Percentiles rank a stretch among this genome's conserved stretches.
Conservation (phyloP, 2,888 invertebrate genomes). For the Drosophila helvetica region DNA sequence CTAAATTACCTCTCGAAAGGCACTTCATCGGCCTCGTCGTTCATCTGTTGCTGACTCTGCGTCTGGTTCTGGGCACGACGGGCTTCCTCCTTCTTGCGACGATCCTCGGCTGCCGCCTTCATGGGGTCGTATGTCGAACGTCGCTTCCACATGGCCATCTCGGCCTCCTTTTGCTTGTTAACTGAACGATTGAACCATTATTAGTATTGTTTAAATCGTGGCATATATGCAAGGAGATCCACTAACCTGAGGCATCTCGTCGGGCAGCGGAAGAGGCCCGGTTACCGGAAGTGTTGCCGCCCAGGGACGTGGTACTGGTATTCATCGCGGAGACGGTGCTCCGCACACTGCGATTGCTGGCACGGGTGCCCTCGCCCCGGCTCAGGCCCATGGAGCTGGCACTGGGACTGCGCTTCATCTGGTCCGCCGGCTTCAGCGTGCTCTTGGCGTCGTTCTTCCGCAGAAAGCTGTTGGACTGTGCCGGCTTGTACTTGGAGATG, state of each 20-base stretch:
- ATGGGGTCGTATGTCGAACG: conserved; percentile 97
- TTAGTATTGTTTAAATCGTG: background rate
- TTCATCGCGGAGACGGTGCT: conserved; percentile 80
- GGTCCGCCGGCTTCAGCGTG: conserved; percentile 79
- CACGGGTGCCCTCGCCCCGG: conserved; percentile 80
- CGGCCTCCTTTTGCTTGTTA: conserved; percentile 89
- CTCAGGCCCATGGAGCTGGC: conserved; percentile 82
- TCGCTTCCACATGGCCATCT: conserved; percentile 97
- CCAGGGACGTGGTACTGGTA: conserved; percentile 75
- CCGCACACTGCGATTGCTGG: conserved; percentile 83
- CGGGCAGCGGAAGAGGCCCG: conserved; percentile 78
- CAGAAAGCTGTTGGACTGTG: conserved; percentile 84
- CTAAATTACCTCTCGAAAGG: conserved; percentile 80
- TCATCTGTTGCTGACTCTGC: conserved; percentile 55
- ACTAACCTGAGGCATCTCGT: conserved; percentile 81
- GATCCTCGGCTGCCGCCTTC: conserved; percentile 95
- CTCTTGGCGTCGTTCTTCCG: conserved; percentile 86
- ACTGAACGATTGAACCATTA: conserved; percentile 81
- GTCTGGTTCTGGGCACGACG: conserved; percentile 77
- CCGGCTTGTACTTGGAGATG: conserved; percentile 87
- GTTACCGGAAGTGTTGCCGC: conserved; percentile 50
- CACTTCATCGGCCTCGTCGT: conserved; percentile 64
- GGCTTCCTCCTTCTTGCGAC: conserved; percentile 86
- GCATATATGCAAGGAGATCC: background rate
- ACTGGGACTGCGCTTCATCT: conserved; percentile 83